Evolutionary conservation across 2,888 invertebrate species (phyloP), one percentile per base, ranked within the genome.

Genomic region (Philereme transversata): DNA sequence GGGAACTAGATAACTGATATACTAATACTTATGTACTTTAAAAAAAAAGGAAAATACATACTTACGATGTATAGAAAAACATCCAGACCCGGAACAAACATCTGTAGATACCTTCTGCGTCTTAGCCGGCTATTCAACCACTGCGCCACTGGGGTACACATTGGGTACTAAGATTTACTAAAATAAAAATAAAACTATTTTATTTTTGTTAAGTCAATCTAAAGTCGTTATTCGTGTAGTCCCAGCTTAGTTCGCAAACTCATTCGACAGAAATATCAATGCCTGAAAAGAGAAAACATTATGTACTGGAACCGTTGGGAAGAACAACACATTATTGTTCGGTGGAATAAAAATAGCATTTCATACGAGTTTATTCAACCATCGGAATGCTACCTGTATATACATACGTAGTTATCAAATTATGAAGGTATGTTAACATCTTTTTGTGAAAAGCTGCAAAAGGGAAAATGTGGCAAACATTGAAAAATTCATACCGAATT

Each of bases 231-330:
- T 22, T 43, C 9, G 7, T 47, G 33, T 47, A 9, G 4, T 7
- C 6, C 34, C 33, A 47, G 34, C 47, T 7, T 34, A 34, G 34
- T 10, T 22, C 4, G 5, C 36, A 8, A 9, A 35, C 36, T 48
- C 51, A 52, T 36, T 10, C 36, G 62, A 70, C 66, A 66, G 58
- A 68, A 73, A 68, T 66, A 61, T 71, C 66, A 76, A 71, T 70
- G 11, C 47, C 46, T 60, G 54, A 55, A 46, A 51, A 62, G 63
- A 62, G 62, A 56, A 63, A 49, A 52, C 57, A 67, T 50, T 57
- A 49, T 49, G 49, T 49, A 35, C 11, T 50, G n/a, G 8, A 45
- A 5, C 34, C 54, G 46, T 60, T 53, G 57, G 40, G 4, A 38
- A 8, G 43, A 54, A 53, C 45, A 53, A 46, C 34, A 46, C 36